These are phyloP conservation scores for Lepisosteus oculatus DNA, from an alignment of 2,113 vertebrate species.

Conservation along the genomic window DNA sequence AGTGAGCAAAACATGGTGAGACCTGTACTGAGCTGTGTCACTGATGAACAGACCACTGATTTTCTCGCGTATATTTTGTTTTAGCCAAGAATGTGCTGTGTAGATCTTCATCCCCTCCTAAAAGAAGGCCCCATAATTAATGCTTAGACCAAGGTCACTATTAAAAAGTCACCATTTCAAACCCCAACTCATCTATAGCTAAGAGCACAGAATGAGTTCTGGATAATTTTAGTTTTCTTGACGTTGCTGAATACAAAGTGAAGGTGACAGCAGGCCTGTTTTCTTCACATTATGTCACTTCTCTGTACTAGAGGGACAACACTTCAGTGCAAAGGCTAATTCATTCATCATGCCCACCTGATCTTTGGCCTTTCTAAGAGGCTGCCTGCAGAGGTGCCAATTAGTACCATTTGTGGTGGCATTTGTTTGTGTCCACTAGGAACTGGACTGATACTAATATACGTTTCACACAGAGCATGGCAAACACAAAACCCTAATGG, in stretches of 20 bases:
- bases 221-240: conserved; percentile 48
- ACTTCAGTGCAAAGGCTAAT: conserved; percentile 37
- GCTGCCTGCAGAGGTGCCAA: conserved; percentile 75
- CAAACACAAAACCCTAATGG: conserved; percentile 43
- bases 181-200: too few relatives aligned
- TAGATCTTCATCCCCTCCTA: too few relatives aligned
- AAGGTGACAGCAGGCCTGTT: conserved; percentile 45
- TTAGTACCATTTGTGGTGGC: conserved; percentile 69
- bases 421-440: conserved; percentile 54
- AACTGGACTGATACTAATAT: conserved; percentile 32
- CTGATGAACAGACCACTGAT: not conserved
- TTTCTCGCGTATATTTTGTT: not conserved
- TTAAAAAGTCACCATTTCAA: too few relatives aligned
- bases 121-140: too few relatives aligned
- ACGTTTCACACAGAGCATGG: conserved; percentile 33
- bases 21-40: not conserved
- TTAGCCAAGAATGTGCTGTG: not conserved
- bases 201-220: too few relatives aligned
- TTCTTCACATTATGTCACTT: conserved; percentile 38
- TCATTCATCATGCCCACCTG: conserved; percentile 43
- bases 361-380: conserved; percentile 59
- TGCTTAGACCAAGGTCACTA: too few relatives aligned
- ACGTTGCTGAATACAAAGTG: conserved; percentile 28
- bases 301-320: conserved; percentile 35
- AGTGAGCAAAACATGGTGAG: not conserved